These are phyloP conservation scores for Melanotaenia trifasciata DNA, from an alignment of 2,797 vertebrate species.

Conservation along the genomic window DNA sequence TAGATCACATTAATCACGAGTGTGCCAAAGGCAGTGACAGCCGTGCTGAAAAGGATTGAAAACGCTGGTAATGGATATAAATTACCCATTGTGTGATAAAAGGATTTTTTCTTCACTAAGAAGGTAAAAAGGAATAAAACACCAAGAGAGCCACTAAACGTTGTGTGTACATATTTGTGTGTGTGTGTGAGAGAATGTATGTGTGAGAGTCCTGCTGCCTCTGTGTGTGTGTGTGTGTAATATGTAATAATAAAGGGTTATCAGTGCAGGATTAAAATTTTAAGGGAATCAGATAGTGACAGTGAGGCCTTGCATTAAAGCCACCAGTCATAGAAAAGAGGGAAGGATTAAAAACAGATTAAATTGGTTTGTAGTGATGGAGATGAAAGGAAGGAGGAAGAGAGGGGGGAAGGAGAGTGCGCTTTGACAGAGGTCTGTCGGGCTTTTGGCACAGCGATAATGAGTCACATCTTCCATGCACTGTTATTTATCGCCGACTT, in stretches of 20 bases:
- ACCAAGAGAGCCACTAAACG: slow-evolving; percentile 92
- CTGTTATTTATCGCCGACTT: slow-evolving; percentile 88
- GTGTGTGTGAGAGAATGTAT: slow-evolving; percentile 35
- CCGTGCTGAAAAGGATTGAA: slow-evolving; percentile 99
- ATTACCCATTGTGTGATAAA: slow-evolving; percentile 99
- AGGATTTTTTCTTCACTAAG: slow-evolving; percentile 98
- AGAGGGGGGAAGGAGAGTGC: slow-evolving; percentile 57
- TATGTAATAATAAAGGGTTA: slow-evolving; percentile 87
- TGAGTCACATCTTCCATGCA: slow-evolving; percentile 86
- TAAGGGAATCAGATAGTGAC: slow-evolving; percentile 87
- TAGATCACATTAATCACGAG: slow-evolving; percentile 99
- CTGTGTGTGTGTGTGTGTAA: slow-evolving; percentile 62
- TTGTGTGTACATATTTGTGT: slow-evolving; percentile 70
- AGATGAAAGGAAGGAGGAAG: slow-evolving; percentile 70
- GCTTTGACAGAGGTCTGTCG: slow-evolving; percentile 87
- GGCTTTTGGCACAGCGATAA: slow-evolving; percentile 86
- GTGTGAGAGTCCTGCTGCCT: slow-evolving; percentile 56
- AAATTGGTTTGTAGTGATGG: slow-evolving; percentile 77
- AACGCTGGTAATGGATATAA: slow-evolving; percentile 99
- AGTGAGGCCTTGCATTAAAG: slow-evolving; percentile 81
- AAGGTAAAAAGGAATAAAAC: slow-evolving; percentile 99
- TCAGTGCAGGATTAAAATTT: slow-evolving; percentile 85
- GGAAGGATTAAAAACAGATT: slow-evolving; percentile 79
- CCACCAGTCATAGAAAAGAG: slow-evolving; percentile 69
- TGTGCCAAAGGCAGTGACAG: slow-evolving; percentile 99